Base-by-base conservation (phyloP, 1,140 invertebrate genomes). In the Pseudomyrmex sp. region DNA sequence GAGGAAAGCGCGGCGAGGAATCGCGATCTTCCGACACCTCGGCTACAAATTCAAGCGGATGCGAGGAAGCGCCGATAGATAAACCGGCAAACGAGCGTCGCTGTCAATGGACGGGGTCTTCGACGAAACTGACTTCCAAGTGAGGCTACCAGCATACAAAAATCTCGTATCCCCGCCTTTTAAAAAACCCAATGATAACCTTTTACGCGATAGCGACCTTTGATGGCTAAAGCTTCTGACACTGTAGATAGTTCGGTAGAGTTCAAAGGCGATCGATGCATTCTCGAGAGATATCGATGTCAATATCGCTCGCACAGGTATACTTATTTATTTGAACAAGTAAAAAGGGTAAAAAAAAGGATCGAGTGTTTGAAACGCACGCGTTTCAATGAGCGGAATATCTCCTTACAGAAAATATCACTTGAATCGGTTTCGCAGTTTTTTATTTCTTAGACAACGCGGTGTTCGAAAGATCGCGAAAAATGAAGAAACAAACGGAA, bases 101-200 rank as follows among this genome's bases (percentile, higher is more conserved):
- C 13, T n/a, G 12, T 58, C 48, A 26, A 18, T 9, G 15, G 0
- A 50, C 52, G 82, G 84, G 82, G 88, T 90, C 91, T 92, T 88
- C 90, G 85, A 88, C 86, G 52, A 50, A 63, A 35, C 86, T 87
- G 92, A 23, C 23, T 10, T 12, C 26, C 10, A 18, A 72, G n/a
- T 1, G 86, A 10, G n/a, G 13, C 2, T 48, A 20, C n/a, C 46
- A 7, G 23, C 15, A 72, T 52, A 92, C 90, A 91, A 93, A 93
- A 93, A 91, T 93, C 90, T 88, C 89, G 5, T 35, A 35, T 35
- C 35, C 82, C 89, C 82, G 63, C 84, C 77, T 91, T 92, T 91
- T 88, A 84, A 85, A 56, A 70, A 89, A 86, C 83, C 23, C 63
- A 7, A 50, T 50, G 93, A 93, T 93, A 93, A 93, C 92, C 93